Conservation (phyloP, 2,113 vertebrate species). For the Tor tambroides region DNA sequence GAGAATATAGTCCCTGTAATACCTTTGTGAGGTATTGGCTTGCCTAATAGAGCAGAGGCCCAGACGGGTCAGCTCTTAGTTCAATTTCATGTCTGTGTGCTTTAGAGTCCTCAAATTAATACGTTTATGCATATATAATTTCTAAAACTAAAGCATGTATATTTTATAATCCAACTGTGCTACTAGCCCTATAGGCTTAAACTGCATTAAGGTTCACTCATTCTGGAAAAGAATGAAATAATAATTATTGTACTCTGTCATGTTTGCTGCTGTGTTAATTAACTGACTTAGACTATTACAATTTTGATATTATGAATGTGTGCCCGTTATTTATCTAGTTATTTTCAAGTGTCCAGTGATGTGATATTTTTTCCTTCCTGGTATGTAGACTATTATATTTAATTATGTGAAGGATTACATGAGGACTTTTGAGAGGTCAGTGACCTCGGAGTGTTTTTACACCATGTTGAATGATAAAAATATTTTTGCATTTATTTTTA, state of each 20-base stretch:
- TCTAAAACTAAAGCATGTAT: background rate
- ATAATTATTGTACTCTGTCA: background rate
- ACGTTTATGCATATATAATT: background rate
- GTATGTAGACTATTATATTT: background rate
- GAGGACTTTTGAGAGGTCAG: background rate
- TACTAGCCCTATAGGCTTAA: background rate
- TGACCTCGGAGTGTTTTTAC: background rate
- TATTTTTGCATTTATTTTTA: background rate
- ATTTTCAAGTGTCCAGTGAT: background rate
- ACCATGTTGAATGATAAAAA: background rate
- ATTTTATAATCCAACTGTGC: background rate
- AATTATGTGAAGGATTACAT: background rate
- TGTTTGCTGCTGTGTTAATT: background rate
- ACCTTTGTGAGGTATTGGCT: background rate
- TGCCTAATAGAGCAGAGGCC: background rate
- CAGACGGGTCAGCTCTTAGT: background rate
- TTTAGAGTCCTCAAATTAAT: background rate
- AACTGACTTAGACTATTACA: background rate
- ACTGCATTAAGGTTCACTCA: background rate
- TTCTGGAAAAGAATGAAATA: background rate
- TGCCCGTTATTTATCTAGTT: constrained; percentile 18
- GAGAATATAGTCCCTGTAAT: background rate
- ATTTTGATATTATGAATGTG: background rate
- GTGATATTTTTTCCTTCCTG: background rate
- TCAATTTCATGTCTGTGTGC: background rate